Conservation (phyloP, 2,888 invertebrate genomes). For the Incurvaria masculella region DNA sequence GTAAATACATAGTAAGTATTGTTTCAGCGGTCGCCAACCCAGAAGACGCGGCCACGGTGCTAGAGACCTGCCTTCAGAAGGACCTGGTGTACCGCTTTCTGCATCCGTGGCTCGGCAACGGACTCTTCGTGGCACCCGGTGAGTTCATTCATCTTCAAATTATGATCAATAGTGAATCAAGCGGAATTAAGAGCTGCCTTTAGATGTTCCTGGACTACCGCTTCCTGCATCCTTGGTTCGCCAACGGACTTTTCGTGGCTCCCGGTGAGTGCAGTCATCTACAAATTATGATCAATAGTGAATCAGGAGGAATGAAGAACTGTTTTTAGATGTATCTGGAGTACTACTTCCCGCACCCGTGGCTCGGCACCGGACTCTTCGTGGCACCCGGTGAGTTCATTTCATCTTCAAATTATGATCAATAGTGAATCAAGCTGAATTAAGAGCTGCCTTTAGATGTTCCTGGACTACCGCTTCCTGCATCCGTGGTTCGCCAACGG, state of each 20-base stretch:
- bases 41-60: slow-evolving; percentile 34
- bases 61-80: slow-evolving; percentile 42
- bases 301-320: no score
- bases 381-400: slow-evolving; percentile 37
- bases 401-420: no score
- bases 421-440: no score
- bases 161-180: no score
- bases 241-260: slow-evolving; percentile 41
- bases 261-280: slow-evolving; percentile 41
- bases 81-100: slow-evolving; percentile 39
- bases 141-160: no score
- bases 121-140: slow-evolving; percentile 42
- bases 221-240: slow-evolving; percentile 40
- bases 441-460: slow-evolving; percentile 42
- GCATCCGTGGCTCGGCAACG: slow-evolving; percentile 41
- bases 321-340: slow-evolving; percentile 40
- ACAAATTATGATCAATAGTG: no score
- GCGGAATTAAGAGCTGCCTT: slow-evolving; percentile 39
- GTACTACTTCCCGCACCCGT: slow-evolving; percentile 37
- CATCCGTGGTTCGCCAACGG: slow-evolving; percentile 43
- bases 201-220: slow-evolving; percentile 41
- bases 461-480: slow-evolving; percentile 26
- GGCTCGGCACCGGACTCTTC: slow-evolving; percentile 42
- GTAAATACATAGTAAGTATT: no score
- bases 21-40: slow-evolving; percentile 32